These are phyloP conservation scores for Hydrochoerus hydrochaeris DNA, from an alignment of 2,113 vertebrate genomes.

Conservation along the genomic window DNA sequence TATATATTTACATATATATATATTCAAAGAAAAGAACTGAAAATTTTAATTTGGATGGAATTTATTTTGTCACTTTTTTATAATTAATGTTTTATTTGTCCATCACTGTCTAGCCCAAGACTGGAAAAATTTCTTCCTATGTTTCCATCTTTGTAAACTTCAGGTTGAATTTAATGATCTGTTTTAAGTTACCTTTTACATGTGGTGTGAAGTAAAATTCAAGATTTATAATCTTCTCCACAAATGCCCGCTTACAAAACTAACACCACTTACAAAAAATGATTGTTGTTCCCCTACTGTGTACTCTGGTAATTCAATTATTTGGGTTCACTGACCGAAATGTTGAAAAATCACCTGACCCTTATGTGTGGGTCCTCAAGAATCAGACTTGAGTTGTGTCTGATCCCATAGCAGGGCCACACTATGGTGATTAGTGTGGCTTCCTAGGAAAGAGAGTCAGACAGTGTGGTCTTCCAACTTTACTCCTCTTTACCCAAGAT, in stretches of 20 bases:
- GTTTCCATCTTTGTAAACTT: neutral
- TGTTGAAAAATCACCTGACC: conserved; percentile 11
- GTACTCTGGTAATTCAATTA: neutral
- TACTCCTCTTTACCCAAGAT: conserved; percentile 20
- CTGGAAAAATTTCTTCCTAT: neutral
- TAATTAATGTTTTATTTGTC: neutral
- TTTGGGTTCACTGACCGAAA: conserved; percentile 6
- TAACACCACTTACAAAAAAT: neutral
- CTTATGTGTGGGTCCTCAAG: neutral
- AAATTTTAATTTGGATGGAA: neutral
- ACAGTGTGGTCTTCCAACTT: neutral
- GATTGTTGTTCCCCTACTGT: neutral
- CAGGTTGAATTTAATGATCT: neutral
- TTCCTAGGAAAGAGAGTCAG: neutral
- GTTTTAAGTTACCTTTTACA: conserved; percentile 32
- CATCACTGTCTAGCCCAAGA: neutral
- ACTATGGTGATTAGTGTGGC: neutral
- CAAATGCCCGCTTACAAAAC: neutral
- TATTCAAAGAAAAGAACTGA: conserved; percentile 38
- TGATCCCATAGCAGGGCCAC: neutral
- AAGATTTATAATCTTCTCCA: neutral
- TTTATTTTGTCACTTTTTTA: neutral
- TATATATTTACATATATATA: too few relatives aligned
- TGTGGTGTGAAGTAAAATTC: neutral
- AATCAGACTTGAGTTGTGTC: neutral